A percentile compares a stretch with the other conserved stretches of the same genome.
phyloP scores from a whole-genome alignment of 1,140 invertebrate genomes.

The Magallana angulata region DNA sequence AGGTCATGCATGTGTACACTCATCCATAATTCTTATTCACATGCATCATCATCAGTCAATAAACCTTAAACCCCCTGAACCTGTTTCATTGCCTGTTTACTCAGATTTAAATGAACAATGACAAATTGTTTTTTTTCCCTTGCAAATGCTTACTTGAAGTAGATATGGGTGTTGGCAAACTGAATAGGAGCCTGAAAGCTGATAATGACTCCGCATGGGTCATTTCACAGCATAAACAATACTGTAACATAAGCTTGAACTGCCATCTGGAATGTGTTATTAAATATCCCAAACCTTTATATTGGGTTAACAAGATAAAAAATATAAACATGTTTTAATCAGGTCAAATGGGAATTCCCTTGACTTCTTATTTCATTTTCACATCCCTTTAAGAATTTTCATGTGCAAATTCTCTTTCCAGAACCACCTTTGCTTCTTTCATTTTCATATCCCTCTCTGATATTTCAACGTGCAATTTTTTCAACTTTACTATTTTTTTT shows the following conservation, averaged over 20 bases:
- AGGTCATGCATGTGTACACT: background rate
- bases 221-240: slow-evolving; percentile 10
- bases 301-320: slow-evolving; percentile 14
- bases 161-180: slow-evolving; percentile 10
- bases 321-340: background rate
- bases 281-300: background rate
- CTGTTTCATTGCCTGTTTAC: slow-evolving; percentile 16
- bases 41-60: slow-evolving; percentile 10
- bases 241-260: slow-evolving; percentile 1
- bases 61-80: background rate
- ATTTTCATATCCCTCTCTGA: no score
- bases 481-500: no score
- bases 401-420: background rate
- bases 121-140: slow-evolving; percentile 14
- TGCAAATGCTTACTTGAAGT: background rate
- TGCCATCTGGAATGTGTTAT: slow-evolving; percentile 26
- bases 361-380: background rate
- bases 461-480: no score
- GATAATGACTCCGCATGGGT: slow-evolving; percentile 26
- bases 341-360: background rate
- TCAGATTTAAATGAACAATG: slow-evolving; percentile 21
- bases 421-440: no score
- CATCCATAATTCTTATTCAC: background rate
- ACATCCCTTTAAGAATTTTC: background rate
- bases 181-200: slow-evolving; percentile 21